These are phyloP conservation scores for Melanchra persicariae DNA, from an alignment of 2,888 invertebrate genomes.

Conservation along the genomic window DNA sequence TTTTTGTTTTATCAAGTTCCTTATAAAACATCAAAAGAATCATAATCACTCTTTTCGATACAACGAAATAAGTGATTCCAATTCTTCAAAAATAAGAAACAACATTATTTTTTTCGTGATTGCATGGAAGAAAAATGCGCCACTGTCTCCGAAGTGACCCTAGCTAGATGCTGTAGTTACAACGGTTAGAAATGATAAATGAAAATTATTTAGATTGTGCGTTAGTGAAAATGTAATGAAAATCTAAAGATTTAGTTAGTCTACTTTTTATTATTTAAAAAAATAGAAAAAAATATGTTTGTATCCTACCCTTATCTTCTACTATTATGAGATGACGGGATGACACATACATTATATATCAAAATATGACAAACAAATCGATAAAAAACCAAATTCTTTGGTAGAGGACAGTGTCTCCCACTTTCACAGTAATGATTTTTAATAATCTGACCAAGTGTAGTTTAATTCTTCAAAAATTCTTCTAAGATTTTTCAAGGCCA, in stretches of 20 bases:
- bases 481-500: not conserved
- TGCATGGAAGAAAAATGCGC: too few relatives aligned
- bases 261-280: not conserved
- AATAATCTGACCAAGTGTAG: not conserved
- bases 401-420: not conserved
- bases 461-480: not conserved
- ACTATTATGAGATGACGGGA: conserved; percentile 16
- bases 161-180: conserved; percentile 31
- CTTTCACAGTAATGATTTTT: not conserved
- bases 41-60: too few relatives aligned
- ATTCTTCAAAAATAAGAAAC: too few relatives aligned
- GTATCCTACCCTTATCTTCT: not conserved
- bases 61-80: too few relatives aligned
- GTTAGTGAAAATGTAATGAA: conserved; percentile 13
- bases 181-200: conserved; percentile 31
- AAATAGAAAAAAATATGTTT: not conserved
- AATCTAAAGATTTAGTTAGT: conserved; percentile 9
- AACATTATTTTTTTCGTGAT: too few relatives aligned
- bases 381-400: not conserved
- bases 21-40: too few relatives aligned
- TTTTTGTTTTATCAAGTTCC: too few relatives aligned
- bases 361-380: not conserved
- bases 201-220: conserved; percentile 28
- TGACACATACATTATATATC: not conserved
- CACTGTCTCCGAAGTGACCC: too few relatives aligned